Evolutionary conservation across 2,797 vertebrate species (phyloP), one percentile per base, ranked within the genome.

Genomic region (Gymnodraco acuticeps): DNA sequence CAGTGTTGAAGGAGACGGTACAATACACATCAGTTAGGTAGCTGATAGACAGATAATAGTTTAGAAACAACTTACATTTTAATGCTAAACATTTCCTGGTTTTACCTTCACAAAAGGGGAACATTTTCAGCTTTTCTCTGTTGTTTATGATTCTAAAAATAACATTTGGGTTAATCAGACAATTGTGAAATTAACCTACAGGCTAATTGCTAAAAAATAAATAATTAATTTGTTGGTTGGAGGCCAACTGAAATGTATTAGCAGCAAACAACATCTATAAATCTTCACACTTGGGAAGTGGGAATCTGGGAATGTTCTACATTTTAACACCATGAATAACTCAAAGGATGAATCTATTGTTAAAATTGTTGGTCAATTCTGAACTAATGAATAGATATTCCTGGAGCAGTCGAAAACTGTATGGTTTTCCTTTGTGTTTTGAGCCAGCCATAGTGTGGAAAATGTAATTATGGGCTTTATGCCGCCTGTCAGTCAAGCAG

Each of bases 401-500:
- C 14, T 17, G 23, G 12, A 10, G 12, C 45, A 53, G 5, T 10
- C 4, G 43, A 19, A 67, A 33, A 2, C 14, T 14, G 4, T 31
- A 14, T 17, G 16, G 14, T 63, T 54, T 54, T 65, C 52, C 20
- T 59, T 60, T 60, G 23, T 59, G 16, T 50, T 50, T 55, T 20
- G 15, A 27, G 15, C 3, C 42, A 3, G 17, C 2, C 23, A 41
- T 27, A 27, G 19, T 58, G 13, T 60, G 14, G 19, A 46, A 73
- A 43, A 38, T 19, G 2, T 31, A 31, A 66, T 70, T 9, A 43
- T 31, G 10, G 52, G 38, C 55, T 56, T 65, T 70, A 50, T 45
- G 67, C 61, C 42, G 42, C n/a, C 5, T 60, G 19, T 69, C 67
- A 73, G 27, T 75, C 65, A 71, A 0, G 10, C 38, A 20, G 33